Evolutionary conservation across 2,888 invertebrate species (phyloP).

Genomic region (Halocaridina rubra): DNA sequence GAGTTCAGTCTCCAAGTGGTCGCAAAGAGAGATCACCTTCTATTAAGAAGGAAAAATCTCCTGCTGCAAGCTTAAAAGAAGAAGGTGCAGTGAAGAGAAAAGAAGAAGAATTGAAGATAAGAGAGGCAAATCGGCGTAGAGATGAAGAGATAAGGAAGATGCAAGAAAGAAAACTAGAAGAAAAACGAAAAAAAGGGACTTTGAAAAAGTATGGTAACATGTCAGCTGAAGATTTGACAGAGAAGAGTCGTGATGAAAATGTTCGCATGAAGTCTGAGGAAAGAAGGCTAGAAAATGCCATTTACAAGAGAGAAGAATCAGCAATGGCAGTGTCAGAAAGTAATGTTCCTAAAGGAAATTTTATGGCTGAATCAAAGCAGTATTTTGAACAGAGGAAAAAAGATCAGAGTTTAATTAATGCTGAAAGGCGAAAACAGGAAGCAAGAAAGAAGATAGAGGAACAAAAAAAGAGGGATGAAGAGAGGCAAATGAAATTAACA

Average conservation of each 20-base stretch:
- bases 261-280: slow-evolving; percentile 28
- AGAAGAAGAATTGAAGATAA: slow-evolving; percentile 47
- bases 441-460: slow-evolving; percentile 29
- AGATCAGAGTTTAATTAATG: neutral
- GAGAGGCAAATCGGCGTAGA: slow-evolving; percentile 54
- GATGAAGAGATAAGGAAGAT: slow-evolving; percentile 61
- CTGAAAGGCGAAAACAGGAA: slow-evolving; percentile 32
- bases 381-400: slow-evolving; percentile 20
- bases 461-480: slow-evolving; percentile 30
- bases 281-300: neutral
- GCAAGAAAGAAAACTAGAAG: slow-evolving; percentile 59
- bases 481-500: slow-evolving; percentile 18
- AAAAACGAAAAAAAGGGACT: slow-evolving; percentile 46
- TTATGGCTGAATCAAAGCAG: slow-evolving; percentile 15
- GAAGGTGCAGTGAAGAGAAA: neutral
- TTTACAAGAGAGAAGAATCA: neutral
- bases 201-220: neutral
- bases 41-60: slow-evolving; percentile 1
- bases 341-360: neutral
- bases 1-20: neutral
- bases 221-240: slow-evolving; percentile 5
- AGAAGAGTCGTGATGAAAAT: neutral
- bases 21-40: neutral
- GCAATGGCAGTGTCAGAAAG: neutral
- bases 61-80: slow-evolving; percentile 4